Base-by-base conservation (phyloP, 1,140 invertebrate species). In the Armadillidium nasatum region DNA sequence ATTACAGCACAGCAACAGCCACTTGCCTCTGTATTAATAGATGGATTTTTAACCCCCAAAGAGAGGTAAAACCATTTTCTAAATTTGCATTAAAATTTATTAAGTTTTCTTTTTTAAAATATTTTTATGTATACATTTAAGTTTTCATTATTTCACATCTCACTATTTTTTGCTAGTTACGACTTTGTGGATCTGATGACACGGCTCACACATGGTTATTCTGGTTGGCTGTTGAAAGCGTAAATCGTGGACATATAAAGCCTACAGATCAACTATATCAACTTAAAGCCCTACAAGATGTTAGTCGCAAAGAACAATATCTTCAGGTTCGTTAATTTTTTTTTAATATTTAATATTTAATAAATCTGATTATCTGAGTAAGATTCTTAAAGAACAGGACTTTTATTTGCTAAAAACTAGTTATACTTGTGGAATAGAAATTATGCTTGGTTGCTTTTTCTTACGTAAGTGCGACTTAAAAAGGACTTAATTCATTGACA, bases 1-100 rank as follows among this genome's bases (percentile, higher is more conserved):
- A 99, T 86, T 99, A 99, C 83, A 97, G 94, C 78, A 99, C 97
- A n/a, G 96, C 96, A 23, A 96, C 94, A 43, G 93, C 94, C 72
- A 97, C 95, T 13, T 99, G 97, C 85, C 87, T 99, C n/a, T 89
- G 91, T 72, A 87, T 99, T 66, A 88, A 93, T 66, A 95, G 95
- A 86, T 99, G 96, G 96, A 85, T 99, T 33, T 99, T 99, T 86
- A 91, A 92, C 46, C 86, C 93, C 45, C 84, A 87, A 54, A 88
- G 88, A 82, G 94, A 96, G 85, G 87, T 92, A 15, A 15, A 46
- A 46, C 71, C 44, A 46, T 72, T 44, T 33, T 33, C 33, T 33
- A 33, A 33, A 33, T 33, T 33, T 33, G 33, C 6, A 33, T 33
- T 33, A 33, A 1, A 33, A 33, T 6, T 33, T 3, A 6, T 33